phyloP scores from a whole-genome alignment of 1,140 invertebrate species.

The Drosophila navojoa region DNA sequence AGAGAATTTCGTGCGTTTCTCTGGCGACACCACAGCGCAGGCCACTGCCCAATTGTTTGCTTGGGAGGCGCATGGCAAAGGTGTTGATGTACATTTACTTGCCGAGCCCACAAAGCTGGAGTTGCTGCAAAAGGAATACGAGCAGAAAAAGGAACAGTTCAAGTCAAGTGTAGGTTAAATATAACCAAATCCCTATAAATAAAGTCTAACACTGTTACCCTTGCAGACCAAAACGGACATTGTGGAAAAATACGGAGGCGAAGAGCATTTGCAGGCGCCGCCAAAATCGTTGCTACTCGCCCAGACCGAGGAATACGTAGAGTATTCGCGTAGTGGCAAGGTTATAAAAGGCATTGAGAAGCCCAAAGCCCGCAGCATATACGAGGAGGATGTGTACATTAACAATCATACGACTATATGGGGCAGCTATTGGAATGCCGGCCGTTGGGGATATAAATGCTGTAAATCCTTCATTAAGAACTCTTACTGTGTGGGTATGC shows the following conservation, averaged over 20 bases:
- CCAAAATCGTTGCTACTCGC: slow-evolving; percentile 94
- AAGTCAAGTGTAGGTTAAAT: slow-evolving; percentile 86
- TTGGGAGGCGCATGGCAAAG: slow-evolving; percentile 97
- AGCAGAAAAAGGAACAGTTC: slow-evolving; percentile 94
- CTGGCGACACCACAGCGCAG: slow-evolving; percentile 96
- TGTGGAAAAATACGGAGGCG: slow-evolving; percentile 87
- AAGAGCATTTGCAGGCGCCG: slow-evolving; percentile 94
- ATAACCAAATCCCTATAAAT: background rate
- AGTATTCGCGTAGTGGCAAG: slow-evolving; percentile 97
- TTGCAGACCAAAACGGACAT: slow-evolving; percentile 79
- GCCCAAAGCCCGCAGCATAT: slow-evolving; percentile 90
- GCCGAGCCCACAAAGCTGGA: slow-evolving; percentile 99
- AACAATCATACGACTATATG: slow-evolving; percentile 98
- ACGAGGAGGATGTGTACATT: slow-evolving; percentile 96
- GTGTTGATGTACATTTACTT: slow-evolving; percentile 97
- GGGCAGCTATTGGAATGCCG: slow-evolving; percentile 97
- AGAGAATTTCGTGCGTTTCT: slow-evolving; percentile 97
- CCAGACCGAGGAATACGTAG: slow-evolving; percentile 97
- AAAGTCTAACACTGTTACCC: background rate
- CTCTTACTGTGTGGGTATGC: slow-evolving; percentile 79
- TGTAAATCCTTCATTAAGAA: slow-evolving; percentile 96
- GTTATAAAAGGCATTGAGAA: slow-evolving; percentile 94
- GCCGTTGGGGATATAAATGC: slow-evolving; percentile 98
- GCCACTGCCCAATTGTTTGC: slow-evolving; percentile 97
- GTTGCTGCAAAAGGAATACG: slow-evolving; percentile 94